Evolutionary conservation across 2,113 vertebrate genomes (phyloP).

Genomic region (Capreolus pygargus): DNA sequence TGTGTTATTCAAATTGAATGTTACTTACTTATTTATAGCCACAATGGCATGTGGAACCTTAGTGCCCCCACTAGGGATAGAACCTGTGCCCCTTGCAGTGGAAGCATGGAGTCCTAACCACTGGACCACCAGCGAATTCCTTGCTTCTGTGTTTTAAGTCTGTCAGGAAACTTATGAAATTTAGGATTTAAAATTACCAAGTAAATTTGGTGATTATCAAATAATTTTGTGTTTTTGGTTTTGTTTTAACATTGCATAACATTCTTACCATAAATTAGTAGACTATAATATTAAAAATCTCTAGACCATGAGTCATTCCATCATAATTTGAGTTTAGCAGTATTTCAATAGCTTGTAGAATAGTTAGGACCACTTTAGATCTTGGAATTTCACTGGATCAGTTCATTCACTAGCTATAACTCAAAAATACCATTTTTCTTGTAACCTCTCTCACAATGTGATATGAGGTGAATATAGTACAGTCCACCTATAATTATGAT

Average conservation of each 20-base stretch:
- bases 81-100: background rate
- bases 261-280: background rate
- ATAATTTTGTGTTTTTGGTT: background rate
- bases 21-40: background rate
- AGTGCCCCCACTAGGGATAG: background rate
- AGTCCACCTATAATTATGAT: background rate
- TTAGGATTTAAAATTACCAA: constrained; percentile 16
- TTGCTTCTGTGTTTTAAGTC: background rate
- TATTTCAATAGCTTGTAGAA: background rate
- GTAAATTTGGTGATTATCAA: background rate
- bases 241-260: background rate
- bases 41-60: background rate
- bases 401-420: background rate
- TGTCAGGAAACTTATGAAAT: background rate
- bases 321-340: background rate
- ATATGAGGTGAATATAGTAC: background rate
- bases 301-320: background rate
- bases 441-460: background rate
- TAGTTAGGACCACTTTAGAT: background rate
- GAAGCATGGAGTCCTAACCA: background rate
- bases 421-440: background rate
- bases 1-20: background rate
- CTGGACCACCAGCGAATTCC: background rate
- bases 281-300: background rate
- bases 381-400: background rate